These are phyloP conservation scores for Dunckerocampus dactyliophorus DNA, from an alignment of 2,113 vertebrate genomes.

Conservation along the genomic window DNA sequence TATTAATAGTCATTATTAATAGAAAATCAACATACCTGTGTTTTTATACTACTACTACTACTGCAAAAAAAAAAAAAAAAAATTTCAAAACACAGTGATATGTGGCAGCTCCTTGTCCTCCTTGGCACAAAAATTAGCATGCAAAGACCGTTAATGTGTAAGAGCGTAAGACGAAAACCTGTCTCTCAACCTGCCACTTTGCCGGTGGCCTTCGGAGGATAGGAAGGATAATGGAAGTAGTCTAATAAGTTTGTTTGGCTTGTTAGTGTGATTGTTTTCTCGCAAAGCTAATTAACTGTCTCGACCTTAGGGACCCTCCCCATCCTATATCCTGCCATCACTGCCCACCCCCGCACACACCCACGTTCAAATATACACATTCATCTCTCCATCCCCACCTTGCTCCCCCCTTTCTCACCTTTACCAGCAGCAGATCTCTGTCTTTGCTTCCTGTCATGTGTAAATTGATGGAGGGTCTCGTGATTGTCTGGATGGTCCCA, in stretches of 20 bases:
- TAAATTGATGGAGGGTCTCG: conserved; percentile 72
- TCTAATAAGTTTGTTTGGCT: conserved; percentile 73
- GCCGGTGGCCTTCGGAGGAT: conserved; percentile 34
- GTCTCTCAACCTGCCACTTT: conserved; percentile 49
- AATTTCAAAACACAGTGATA: no score
- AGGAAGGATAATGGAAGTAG: conserved; percentile 49
- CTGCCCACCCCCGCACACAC: conserved; percentile 32
- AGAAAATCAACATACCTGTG: no score
- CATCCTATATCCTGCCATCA: conserved; percentile 51
- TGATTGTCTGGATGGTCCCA: conserved; percentile 73
- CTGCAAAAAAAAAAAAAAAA: no score
- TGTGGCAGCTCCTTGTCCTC: no score
- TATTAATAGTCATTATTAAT: no score
- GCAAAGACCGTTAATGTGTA: conserved; percentile 32
- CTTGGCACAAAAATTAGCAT: conserved; percentile 8
- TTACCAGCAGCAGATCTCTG: conserved; percentile 52
- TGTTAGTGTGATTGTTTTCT: conserved; percentile 76
- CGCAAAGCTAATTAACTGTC: conserved; percentile 74
- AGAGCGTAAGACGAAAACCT: conserved; percentile 20
- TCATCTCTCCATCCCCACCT: conserved; percentile 39
- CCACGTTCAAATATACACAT: conserved; percentile 28
- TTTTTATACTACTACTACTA: no score
- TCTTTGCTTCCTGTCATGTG: conserved; percentile 70
- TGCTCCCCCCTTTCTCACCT: conserved; percentile 33
- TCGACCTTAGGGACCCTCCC: conserved; percentile 59